Base-by-base conservation (phyloP, 2,888 invertebrate genomes). In the Cantharis nigra region DNA sequence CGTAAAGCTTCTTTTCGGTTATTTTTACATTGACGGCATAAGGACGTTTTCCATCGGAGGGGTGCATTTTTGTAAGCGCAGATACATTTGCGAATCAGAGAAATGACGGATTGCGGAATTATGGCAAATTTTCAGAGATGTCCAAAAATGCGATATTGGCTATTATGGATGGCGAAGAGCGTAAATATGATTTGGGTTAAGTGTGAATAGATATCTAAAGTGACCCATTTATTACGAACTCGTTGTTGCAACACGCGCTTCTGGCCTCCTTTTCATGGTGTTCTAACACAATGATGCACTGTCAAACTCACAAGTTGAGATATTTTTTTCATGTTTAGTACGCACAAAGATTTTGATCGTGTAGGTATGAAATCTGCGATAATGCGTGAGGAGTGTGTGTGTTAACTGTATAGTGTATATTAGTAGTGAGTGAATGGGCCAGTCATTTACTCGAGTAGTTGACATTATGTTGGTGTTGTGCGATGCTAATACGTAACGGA, bases 181-280 rank as follows among this genome's bases (percentile, higher is more conserved):
- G 71, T 69, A 18, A 63, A 10, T 49, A 63, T 64, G 83, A 85
- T 85, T 85, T 83, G 83, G 85, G 85, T 84, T 83, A 83, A 82
- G 81, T 83, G 83, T 84, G 85, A 84, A 83, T 84, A 83, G 82
- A 81, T 82, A 81, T 81, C 81, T 79, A 79, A 78, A 74, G 71
- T 80, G 84, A 84, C 85, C 85, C 80, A 84, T 83, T 84, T 82
- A 26, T 83, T 81, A 72, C 62, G 23, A 75, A 74, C 76, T 69
- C 49, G 75, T 77, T 74, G 30, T 78, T 79, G 77, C 74, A 71
- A 71, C 76, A 79, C 65, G 65, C 65, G 65, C 64, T 72, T 76
- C 69, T 77, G 79, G 77, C 79, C 79, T 79, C 77, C 75, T 77
- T 76, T 75, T 67, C 65, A 23, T 67, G 62, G 23, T 77, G 74